phyloP scores from a whole-genome alignment of 2,888 invertebrate species.

The Chirona hameri region DNA sequence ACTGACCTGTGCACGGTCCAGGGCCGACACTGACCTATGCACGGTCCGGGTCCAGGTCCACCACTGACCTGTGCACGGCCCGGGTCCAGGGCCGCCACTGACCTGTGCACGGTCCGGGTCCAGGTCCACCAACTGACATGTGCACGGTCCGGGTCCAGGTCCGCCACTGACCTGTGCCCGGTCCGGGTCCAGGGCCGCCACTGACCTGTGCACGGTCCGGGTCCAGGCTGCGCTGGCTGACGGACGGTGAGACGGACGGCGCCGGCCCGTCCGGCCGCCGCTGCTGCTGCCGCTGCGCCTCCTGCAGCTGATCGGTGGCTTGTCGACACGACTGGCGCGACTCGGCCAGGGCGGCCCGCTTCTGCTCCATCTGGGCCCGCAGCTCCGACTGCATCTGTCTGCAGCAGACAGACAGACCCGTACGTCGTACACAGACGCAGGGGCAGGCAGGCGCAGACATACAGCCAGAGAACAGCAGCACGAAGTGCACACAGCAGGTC shows the following conservation, averaged over 20 bases:
- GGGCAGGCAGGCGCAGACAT: too few relatives aligned
- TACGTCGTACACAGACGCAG: too few relatives aligned
- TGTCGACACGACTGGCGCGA: constrained; percentile 52
- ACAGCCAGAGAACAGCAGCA: too few relatives aligned
- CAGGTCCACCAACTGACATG: not conserved
- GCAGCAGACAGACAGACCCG: too few relatives aligned
- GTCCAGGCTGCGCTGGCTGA: constrained; percentile 29
- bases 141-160: not conserved
- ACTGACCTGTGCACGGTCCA: too few relatives aligned
- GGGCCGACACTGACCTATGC: not conserved
- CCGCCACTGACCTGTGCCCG: too few relatives aligned
- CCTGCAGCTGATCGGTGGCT: constrained; percentile 53
- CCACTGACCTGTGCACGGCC: too few relatives aligned
- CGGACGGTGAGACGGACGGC: not conserved
- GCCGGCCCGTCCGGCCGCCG: constrained; percentile 49
- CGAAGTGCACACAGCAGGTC: too few relatives aligned
- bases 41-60: too few relatives aligned
- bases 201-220: constrained; percentile 12
- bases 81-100: too few relatives aligned
- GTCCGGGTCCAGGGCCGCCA: too few relatives aligned
- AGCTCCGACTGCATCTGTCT: constrained; percentile 42
- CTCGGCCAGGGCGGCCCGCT: constrained; percentile 49
- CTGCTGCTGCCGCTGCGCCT: constrained; percentile 51
- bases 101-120: too few relatives aligned
- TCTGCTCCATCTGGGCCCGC: constrained; percentile 49